phyloP scores from a whole-genome alignment of 2,113 vertebrate species.

The Sinosuthora webbiana region DNA sequence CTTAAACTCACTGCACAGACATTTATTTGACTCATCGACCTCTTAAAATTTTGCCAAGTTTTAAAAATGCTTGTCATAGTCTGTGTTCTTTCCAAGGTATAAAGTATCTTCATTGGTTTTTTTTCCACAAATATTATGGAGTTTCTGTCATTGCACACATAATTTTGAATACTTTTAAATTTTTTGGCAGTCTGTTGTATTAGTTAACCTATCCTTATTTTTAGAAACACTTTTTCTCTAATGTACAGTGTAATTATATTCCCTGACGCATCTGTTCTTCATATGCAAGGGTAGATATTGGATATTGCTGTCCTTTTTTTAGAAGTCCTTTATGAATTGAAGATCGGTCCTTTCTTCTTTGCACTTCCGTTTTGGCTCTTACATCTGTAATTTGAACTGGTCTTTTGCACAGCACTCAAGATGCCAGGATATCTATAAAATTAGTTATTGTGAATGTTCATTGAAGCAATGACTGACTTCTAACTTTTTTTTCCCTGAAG shows the following conservation, averaged over 20 bases:
- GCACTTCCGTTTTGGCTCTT: neutral
- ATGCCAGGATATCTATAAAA: neutral
- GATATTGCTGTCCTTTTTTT: neutral
- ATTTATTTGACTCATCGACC: neutral
- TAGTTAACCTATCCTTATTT: neutral
- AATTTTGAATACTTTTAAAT: neutral
- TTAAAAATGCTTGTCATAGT: neutral
- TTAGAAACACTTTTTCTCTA: neutral
- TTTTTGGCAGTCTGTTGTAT: neutral
- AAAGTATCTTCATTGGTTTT: neutral
- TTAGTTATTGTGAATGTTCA: neutral
- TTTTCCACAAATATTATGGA: neutral
- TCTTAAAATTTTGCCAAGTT: neutral
- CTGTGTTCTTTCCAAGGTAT: neutral
- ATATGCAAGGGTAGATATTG: neutral
- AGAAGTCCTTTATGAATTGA: neutral
- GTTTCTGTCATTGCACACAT: neutral
- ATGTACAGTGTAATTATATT: neutral
- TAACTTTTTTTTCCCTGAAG: neutral
- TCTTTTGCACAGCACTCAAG: neutral
- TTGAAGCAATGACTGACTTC: neutral
- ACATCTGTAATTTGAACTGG: neutral
- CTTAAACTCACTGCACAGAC: neutral
- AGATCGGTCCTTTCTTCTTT: neutral
- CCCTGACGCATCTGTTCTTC: neutral